phyloP scores from a whole-genome alignment of 2,888 invertebrate genomes.

The Caenorhabditis wallacei region DNA sequence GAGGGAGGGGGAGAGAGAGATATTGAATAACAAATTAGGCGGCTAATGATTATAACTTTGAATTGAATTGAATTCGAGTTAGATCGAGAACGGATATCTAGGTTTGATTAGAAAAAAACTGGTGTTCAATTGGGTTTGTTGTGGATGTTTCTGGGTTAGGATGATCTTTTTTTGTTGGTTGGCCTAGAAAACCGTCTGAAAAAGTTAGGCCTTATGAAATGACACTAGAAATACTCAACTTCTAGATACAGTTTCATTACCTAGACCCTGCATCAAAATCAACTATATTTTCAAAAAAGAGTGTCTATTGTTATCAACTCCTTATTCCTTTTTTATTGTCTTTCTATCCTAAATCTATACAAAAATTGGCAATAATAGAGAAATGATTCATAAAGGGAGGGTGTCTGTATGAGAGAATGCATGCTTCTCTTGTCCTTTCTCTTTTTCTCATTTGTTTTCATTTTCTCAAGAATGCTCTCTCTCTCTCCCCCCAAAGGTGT shows the following conservation, averaged over 20 bases:
- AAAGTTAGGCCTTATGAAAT: too few species aligned
- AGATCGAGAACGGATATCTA: background rate
- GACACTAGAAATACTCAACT: too few species aligned
- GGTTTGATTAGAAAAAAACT: background rate
- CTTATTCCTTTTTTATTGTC: background rate
- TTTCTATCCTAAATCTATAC: background rate
- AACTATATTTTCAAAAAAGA: background rate
- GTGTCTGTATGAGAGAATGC: slow-evolving; percentile 26
- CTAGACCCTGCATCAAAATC: too few species aligned
- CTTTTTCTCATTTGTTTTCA: slow-evolving; percentile 24
- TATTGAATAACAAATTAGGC: slow-evolving; percentile 30
- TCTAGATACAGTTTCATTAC: too few species aligned
- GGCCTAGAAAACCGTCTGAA: too few species aligned
- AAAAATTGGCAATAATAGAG: slow-evolving; percentile 20
- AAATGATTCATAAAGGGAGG: slow-evolving; percentile 41
- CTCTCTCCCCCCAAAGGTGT: slow-evolving; percentile 29
- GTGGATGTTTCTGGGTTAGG: background rate
- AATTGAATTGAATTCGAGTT: slow-evolving; percentile 9
- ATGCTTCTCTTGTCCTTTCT: slow-evolving; percentile 24
- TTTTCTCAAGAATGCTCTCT: slow-evolving; percentile 35
- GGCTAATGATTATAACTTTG: slow-evolving; percentile 1
- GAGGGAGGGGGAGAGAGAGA: background rate
- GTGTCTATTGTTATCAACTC: background rate
- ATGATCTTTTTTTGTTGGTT: too few species aligned
- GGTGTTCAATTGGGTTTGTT: too few species aligned